Conservation (phyloP, 2,888 invertebrate species). For the Aproaerema taeniolella region DNA sequence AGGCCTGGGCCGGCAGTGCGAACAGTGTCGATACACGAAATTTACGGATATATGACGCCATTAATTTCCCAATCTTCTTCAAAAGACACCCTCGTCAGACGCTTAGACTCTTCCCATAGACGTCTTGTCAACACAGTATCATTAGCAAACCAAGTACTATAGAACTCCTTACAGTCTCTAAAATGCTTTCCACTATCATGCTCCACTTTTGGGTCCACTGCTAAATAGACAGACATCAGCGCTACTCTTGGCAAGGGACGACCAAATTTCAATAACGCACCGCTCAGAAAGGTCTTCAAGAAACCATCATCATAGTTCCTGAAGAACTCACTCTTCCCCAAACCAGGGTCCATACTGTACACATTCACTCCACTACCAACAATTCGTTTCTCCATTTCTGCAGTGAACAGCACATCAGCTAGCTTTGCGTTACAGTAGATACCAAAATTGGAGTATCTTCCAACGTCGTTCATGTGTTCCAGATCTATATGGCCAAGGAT, state of each 20-base stretch:
- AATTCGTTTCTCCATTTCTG: conserved; percentile 69
- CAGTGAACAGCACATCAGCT: conserved; percentile 45
- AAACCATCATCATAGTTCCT: conserved; percentile 80
- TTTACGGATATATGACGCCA: too few relatives aligned
- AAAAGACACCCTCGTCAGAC: conserved; percentile 35
- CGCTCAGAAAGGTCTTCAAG: conserved; percentile 74
- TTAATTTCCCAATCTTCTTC: conserved; percentile 50
- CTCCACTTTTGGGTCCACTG: conserved; percentile 39
- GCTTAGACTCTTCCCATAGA: conserved; percentile 48
- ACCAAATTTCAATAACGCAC: conserved; percentile 35
- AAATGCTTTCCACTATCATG: conserved; percentile 49
- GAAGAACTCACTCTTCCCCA: conserved; percentile 39
- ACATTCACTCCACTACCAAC: conserved; percentile 79
- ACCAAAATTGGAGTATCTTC: conserved; percentile 76
- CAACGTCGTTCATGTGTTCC: conserved; percentile 83
- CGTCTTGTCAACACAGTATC: conserved; percentile 33
- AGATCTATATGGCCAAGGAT: conserved; percentile 83
- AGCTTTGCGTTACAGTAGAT: conserved; percentile 72
- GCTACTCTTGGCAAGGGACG: conserved; percentile 25
- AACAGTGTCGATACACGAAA: too few relatives aligned
- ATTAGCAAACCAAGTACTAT: conserved; percentile 58
- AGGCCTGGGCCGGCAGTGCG: too few relatives aligned
- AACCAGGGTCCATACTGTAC: conserved; percentile 90
- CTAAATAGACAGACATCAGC: conserved; percentile 39
- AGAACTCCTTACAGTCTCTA: conserved; percentile 49